Conservation (phyloP, 2,113 vertebrate species). For the Talpa occidentalis region DNA sequence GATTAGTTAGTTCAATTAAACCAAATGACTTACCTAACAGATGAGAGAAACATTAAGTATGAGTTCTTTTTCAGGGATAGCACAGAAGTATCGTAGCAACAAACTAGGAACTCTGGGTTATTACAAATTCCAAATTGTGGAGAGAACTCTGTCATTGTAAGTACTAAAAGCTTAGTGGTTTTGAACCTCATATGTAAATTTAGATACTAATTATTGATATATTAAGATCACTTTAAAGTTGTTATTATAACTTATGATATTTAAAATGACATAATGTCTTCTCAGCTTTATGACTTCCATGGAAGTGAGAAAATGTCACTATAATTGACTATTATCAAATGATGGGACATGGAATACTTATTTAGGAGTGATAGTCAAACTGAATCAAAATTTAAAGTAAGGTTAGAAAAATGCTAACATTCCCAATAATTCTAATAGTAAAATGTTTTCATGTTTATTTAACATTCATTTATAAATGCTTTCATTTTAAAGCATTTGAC, state of each 20-base stretch:
- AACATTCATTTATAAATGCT: slow-evolving; percentile 24
- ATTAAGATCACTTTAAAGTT: slow-evolving; percentile 15
- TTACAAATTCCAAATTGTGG: slow-evolving; percentile 40
- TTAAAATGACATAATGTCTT: slow-evolving; percentile 13
- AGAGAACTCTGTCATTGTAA: slow-evolving; percentile 26
- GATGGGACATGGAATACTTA: slow-evolving; percentile 22
- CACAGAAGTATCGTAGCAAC: slow-evolving; percentile 27
- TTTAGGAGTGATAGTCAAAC: slow-evolving; percentile 35
- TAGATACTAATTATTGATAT: neutral
- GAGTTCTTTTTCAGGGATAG: slow-evolving; percentile 39
- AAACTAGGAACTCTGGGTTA: slow-evolving; percentile 13
- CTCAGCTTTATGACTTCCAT: slow-evolving; percentile 18
- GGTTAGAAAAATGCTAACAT: slow-evolving; percentile 5
- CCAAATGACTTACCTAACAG: slow-evolving; percentile 23
- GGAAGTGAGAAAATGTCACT: neutral
- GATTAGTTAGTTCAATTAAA: slow-evolving; percentile 50
- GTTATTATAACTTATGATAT: neutral
- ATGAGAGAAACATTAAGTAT: slow-evolving; percentile 34
- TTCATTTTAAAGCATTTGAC: slow-evolving; percentile 20
- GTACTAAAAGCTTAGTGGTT: slow-evolving; percentile 27
- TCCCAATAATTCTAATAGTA: slow-evolving; percentile 9
- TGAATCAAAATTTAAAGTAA: slow-evolving; percentile 53
- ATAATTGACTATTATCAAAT: slow-evolving; percentile 40
- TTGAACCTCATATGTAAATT: slow-evolving; percentile 30
- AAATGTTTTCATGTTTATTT: slow-evolving; percentile 16